Percentiles rank a stretch among this genome's conserved stretches.
These are phyloP conservation scores for Rhinichthys osculus DNA, from an alignment of 2,797 vertebrate species.

Conservation along the genomic window DNA sequence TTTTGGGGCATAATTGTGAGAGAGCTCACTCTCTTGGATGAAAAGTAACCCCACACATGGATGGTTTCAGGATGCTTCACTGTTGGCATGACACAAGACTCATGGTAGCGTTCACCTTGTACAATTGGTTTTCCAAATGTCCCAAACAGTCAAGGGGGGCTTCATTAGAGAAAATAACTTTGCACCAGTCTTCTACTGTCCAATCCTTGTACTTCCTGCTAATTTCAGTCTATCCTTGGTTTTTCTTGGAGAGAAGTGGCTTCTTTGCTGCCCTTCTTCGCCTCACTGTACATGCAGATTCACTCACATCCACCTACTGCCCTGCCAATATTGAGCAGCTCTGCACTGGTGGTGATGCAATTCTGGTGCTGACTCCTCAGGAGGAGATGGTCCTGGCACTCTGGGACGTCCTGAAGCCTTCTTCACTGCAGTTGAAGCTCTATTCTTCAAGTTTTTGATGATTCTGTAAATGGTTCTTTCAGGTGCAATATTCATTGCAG, in stretches of 20 bases:
- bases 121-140: background rate
- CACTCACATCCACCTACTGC: too few species aligned
- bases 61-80: background rate
- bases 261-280: too few species aligned
- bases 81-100: background rate
- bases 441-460: background rate
- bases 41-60: background rate
- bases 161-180: background rate
- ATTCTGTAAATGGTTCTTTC: too few species aligned
- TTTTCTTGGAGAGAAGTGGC: background rate
- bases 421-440: background rate
- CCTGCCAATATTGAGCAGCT: background rate
- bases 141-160: background rate
- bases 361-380: background rate
- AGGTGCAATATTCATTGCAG: background rate
- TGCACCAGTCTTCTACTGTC: background rate
- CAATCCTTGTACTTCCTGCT: background rate
- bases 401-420: background rate
- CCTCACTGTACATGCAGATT: too few species aligned
- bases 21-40: too few species aligned
- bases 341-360: background rate
- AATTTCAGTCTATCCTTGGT: background rate
- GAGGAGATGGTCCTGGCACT: too few species aligned
- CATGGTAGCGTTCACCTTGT: background rate
- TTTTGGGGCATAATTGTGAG: background rate